phyloP scores from a whole-genome alignment of 2,797 vertebrate genomes.

The Crocidura indochinensis region DNA sequence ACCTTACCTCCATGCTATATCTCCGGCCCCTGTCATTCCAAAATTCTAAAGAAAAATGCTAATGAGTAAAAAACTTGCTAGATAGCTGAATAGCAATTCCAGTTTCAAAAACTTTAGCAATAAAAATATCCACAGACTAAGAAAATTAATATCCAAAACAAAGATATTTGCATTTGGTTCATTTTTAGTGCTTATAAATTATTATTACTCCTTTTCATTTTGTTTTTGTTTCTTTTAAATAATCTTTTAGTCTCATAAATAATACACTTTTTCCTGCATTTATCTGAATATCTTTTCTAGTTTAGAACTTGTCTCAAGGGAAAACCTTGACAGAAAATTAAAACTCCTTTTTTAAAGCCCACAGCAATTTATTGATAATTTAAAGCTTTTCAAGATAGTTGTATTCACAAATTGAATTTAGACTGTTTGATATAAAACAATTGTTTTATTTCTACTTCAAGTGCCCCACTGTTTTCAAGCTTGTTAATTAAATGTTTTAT shows the following conservation, averaged over 20 bases:
- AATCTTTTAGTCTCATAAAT: constrained; percentile 81
- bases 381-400: constrained; percentile 89
- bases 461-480: constrained; percentile 90
- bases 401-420: constrained; percentile 89
- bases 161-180: constrained; percentile 67
- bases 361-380: constrained; percentile 89
- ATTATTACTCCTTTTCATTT: constrained; percentile 72
- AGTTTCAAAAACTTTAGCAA: constrained; percentile 52
- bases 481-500: constrained; percentile 93
- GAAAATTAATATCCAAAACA: too few species aligned
- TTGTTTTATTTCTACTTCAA: constrained; percentile 92
- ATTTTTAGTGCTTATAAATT: constrained; percentile 77
- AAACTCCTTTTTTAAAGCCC: constrained; percentile 89
- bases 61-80: not conserved
- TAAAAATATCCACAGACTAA: constrained; percentile 45
- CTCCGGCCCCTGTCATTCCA: not conserved
- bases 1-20: too few species aligned
- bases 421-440: constrained; percentile 90
- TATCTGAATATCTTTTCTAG: constrained; percentile 83
- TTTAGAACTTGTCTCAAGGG: constrained; percentile 87
- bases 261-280: constrained; percentile 83
- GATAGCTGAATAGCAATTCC: constrained; percentile 53
- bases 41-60: constrained; percentile 62
- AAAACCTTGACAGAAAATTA: constrained; percentile 92
- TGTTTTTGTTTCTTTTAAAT: constrained; percentile 78